phyloP scores from a whole-genome alignment of 30 jellyfish, hydroid and myxozoan species.

The Hydractinia symbiolongicarpus region DNA sequence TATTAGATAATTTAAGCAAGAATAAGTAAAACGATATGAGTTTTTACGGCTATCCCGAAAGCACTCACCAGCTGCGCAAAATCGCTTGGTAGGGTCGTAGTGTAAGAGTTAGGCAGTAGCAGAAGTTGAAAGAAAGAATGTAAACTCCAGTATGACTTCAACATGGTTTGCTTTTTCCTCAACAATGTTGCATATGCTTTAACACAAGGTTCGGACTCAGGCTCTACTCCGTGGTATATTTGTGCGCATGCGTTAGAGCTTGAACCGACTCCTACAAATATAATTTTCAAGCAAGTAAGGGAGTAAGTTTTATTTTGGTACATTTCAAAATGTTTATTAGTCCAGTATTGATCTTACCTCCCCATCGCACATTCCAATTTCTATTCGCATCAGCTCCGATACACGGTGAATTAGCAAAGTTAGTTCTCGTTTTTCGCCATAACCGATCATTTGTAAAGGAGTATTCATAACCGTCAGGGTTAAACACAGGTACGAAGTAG shows the following conservation, averaged over 20 bases:
- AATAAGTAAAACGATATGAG: too few species aligned
- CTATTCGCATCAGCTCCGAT: conserved; percentile 21
- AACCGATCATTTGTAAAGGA: conserved; percentile 5
- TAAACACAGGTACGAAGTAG: conserved; percentile 5
- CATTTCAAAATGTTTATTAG: too few species aligned
- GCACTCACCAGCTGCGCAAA: not conserved
- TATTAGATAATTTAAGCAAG: too few species aligned
- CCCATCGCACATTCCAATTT: conserved; percentile 12
- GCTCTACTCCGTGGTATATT: conserved; percentile 1
- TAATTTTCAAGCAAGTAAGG: not conserved
- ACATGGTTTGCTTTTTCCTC: not conserved
- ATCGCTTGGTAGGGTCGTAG: not conserved
- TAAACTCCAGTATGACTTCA: conserved; percentile 12
- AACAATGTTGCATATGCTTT: not conserved
- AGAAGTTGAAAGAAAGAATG: conserved; percentile 17
- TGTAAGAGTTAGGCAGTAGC: conserved; percentile 10
- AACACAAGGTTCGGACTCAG: conserved; percentile 8
- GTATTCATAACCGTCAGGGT: conserved; percentile 25
- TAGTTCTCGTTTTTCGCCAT: conserved; percentile 19
- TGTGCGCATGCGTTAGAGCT: conserved; percentile 1
- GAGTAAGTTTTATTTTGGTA: too few species aligned
- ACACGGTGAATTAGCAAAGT: not conserved
- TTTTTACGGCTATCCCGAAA: not conserved
- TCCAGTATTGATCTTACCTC: not conserved
- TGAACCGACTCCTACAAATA: not conserved